Evolutionary conservation across 1,140 invertebrate genomes (phyloP).

Genomic region (Hypsibius dujardini): DNA sequence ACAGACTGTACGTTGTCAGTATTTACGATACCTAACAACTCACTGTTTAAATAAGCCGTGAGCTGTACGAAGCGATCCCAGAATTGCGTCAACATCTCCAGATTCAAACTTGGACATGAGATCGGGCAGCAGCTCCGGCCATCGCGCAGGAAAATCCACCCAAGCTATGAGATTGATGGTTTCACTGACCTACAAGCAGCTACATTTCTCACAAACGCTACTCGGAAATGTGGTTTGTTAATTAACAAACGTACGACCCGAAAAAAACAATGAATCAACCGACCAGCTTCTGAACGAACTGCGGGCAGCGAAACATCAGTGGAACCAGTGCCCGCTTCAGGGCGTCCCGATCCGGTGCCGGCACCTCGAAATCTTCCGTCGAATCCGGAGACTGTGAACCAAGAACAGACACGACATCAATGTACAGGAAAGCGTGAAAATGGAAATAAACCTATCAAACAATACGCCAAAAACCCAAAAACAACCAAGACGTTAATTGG

Average conservation of each 20-base stretch:
- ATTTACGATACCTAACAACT: no score
- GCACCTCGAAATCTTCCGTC: neutral
- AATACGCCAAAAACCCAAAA: no score
- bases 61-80: constrained; percentile 2
- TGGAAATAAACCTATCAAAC: no score
- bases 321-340: neutral
- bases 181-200: neutral
- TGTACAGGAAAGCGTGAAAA: no score
- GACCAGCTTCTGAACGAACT: neutral
- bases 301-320: neutral
- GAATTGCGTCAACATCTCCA: neutral
- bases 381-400: neutral
- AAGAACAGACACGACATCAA: no score
- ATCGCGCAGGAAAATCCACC: constrained; percentile 2
- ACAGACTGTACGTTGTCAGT: no score
- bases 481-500: no score
- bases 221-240: neutral
- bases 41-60: constrained; percentile 14
- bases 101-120: neutral
- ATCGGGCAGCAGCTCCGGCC: neutral
- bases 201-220: neutral
- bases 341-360: neutral
- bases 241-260: neutral
- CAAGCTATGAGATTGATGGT: constrained; percentile 5
- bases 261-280: constrained; percentile 5